phyloP scores from a whole-genome alignment of 2,797 vertebrate genomes.

The Alauda arvensis region DNA sequence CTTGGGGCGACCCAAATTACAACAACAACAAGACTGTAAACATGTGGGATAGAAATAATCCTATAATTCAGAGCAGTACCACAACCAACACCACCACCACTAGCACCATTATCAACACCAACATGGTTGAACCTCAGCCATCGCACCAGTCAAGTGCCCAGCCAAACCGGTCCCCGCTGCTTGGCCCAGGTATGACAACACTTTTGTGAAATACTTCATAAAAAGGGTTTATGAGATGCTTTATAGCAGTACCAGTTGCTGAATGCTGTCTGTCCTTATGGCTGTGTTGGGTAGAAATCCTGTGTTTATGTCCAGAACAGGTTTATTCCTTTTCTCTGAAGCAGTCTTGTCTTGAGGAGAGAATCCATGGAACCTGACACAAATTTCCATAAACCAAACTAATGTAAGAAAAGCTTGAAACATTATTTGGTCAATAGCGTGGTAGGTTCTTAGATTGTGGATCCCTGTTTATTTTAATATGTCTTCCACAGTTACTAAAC shows the following conservation, averaged over 20 bases:
- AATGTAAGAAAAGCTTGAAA: background rate
- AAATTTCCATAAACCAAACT: accelerated
- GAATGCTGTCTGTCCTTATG: background rate
- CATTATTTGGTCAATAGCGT: accelerated
- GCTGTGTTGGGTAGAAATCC: background rate
- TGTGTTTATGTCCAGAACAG: background rate
- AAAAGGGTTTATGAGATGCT: background rate
- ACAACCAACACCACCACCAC: conserved; percentile 74
- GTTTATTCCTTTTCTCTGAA: background rate
- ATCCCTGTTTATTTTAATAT: background rate
- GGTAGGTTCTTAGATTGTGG: background rate
- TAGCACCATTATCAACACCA: conserved; percentile 76
- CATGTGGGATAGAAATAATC: conserved; percentile 96
- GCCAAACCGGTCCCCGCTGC: conserved; percentile 83
- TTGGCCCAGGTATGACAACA: conserved; percentile 86
- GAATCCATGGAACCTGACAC: background rate
- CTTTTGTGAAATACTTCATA: background rate
- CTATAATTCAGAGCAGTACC: conserved; percentile 80
- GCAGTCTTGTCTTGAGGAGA: background rate
- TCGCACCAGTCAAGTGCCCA: conserved; percentile 82
- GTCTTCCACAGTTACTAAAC: background rate
- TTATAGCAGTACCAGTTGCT: background rate
- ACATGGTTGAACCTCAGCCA: conserved; percentile 77
- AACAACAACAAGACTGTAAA: conserved; percentile 90
- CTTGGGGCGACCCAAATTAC: conserved; percentile 92